phyloP scores from a whole-genome alignment of 2,888 invertebrate species.

The Myopa testacea region DNA sequence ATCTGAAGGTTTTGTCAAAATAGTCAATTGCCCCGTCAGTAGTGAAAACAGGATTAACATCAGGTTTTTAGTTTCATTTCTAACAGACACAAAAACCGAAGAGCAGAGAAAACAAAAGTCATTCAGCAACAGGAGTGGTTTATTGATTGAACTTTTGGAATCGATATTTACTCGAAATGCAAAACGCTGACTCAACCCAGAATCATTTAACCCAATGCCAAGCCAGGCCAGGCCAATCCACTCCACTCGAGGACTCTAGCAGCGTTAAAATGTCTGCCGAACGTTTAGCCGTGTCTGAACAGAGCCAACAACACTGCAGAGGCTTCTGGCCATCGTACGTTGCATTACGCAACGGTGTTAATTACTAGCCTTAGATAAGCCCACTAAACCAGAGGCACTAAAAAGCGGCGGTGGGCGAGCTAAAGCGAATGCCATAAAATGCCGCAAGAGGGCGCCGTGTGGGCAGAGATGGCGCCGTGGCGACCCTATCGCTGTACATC shows the following conservation, averaged over 20 bases:
- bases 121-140: not conserved
- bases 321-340: slow-evolving; percentile 43
- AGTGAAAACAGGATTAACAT: not conserved
- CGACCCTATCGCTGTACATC: not conserved
- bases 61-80: not conserved
- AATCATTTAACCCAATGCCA: slow-evolving; percentile 25
- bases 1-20: not conserved
- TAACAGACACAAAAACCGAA: not conserved
- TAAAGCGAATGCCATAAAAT: not conserved
- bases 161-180: not conserved
- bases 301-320: slow-evolving; percentile 1
- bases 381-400: slow-evolving; percentile 22
- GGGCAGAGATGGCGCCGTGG: not conserved
- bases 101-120: not conserved
- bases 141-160: not conserved
- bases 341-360: slow-evolving; percentile 67
- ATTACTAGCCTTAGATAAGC: slow-evolving; percentile 55
- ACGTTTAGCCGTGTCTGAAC: not conserved
- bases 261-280: slow-evolving; percentile 34
- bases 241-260: slow-evolving; percentile 5
- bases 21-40: not conserved
- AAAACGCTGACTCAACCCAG: slow-evolving; percentile 46
- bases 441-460: not conserved
- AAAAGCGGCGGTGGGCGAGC: not conserved
- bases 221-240: slow-evolving; percentile 5